Base-by-base conservation (phyloP, 2,888 invertebrate species). In the Arctia plantaginis region DNA sequence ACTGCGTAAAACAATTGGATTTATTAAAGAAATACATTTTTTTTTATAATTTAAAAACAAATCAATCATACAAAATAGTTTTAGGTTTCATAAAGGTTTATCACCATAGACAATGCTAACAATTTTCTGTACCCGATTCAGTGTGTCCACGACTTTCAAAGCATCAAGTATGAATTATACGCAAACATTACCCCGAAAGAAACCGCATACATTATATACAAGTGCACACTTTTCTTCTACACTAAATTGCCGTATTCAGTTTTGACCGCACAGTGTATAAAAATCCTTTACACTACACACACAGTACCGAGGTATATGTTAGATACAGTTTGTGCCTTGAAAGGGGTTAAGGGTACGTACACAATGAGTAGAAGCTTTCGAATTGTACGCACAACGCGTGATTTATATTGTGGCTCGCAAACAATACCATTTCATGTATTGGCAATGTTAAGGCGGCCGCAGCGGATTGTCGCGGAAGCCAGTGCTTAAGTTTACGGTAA, bases 361-460 rank as follows among this genome's bases (percentile, higher is more conserved):
- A 84, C 84, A 84, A 85, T 86, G 84, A 85, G 86, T 86, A 86
- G 86, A 87, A 88, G 88, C 89, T 89, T 90, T 90, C 87, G 82
- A 82, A 82, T 81, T 78, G 82, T 81, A 87, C 83, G 85, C 82
- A 85, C 82, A 85, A 73, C 80, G 82, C 85, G 84, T 95, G 95
- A 95, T 95, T 95, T 95, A 95, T 94, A 90, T 92, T 94, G 95
- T 86, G 95, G 95, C 93, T 86, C 89, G 82, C 90, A 91, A 91
- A 94, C 94, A 95, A 95, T 93, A 89, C 91, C 89, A 90, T 90
- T 90, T 87, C 85, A 84, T 82, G 85, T 86, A 89, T 89, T 90
- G 88, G 88, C 89, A 87, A 86, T 84, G 82, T 77, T 75, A 71
- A 82, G 85, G 85, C 85, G 80, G 89, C 87, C 89, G 85, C 90